These are phyloP conservation scores for Picathartes gymnocephalus DNA, from an alignment of 2,113 vertebrate species.

Conservation along the genomic window DNA sequence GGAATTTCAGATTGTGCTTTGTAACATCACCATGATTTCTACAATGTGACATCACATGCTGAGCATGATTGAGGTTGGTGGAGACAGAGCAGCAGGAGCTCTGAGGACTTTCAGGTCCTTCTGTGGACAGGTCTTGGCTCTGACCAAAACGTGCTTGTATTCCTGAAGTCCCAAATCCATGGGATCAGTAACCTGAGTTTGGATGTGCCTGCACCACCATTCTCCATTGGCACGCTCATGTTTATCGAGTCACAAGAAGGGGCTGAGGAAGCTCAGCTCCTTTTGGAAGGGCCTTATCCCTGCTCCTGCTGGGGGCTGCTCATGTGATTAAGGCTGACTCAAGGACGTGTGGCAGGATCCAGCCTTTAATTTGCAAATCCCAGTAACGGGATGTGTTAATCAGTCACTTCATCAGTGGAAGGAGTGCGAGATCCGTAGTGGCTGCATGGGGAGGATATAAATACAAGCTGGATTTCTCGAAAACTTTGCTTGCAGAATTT, in stretches of 20 bases:
- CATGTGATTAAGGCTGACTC: slow-evolving; percentile 27
- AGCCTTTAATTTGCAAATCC: slow-evolving; percentile 66
- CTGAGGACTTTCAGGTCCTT: background rate
- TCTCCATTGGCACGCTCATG: background rate
- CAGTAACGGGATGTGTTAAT: slow-evolving; percentile 59
- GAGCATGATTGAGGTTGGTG: background rate
- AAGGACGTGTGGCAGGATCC: slow-evolving; percentile 12
- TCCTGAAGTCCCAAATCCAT: background rate
- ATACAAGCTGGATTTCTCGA: slow-evolving; percentile 50
- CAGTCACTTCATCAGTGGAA: slow-evolving; percentile 59
- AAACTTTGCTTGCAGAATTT: slow-evolving; percentile 57
- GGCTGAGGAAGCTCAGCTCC: slow-evolving; percentile 15
- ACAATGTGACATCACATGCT: fast-evolving
- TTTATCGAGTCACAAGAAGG: background rate
- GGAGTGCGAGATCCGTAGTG: slow-evolving; percentile 47
- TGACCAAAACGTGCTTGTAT: background rate
- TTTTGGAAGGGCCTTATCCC: slow-evolving; percentile 18
- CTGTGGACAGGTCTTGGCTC: background rate
- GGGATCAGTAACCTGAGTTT: background rate
- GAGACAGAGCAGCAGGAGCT: background rate
- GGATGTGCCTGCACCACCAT: background rate
- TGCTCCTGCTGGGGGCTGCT: slow-evolving; percentile 7
- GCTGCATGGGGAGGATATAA: slow-evolving; percentile 56
- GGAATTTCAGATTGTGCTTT: background rate
- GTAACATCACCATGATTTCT: background rate